phyloP scores from a whole-genome alignment of 2,888 invertebrate species.

The Cryptosula pallasiana region DNA sequence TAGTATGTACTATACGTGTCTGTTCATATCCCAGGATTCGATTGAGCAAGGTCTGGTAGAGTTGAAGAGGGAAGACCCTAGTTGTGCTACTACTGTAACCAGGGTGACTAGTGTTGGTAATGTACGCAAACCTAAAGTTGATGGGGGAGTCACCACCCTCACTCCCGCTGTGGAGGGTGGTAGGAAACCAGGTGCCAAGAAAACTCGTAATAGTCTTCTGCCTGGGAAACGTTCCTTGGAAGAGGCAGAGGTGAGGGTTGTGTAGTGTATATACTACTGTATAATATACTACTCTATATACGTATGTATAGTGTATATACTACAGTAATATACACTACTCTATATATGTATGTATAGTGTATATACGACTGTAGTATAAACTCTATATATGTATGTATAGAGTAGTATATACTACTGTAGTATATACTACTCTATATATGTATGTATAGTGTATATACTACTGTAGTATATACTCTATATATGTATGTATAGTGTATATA shows the following conservation, averaged over 20 bases:
- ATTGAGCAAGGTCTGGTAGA: not conserved
- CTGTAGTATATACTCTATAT: not conserved
- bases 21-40: not conserved
- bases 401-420: too few species aligned
- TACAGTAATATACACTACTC: too few species aligned
- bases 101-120: slow-evolving; percentile 1
- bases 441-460: not conserved
- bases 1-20: too few species aligned
- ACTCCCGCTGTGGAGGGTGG: slow-evolving; percentile 22
- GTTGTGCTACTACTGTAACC: not conserved
- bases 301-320: too few species aligned
- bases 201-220: not conserved
- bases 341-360: too few species aligned
- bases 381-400: too few species aligned
- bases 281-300: too few species aligned
- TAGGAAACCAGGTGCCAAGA: not conserved
- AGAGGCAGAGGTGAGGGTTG: slow-evolving; percentile 3
- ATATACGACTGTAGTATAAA: too few species aligned
- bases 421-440: not conserved
- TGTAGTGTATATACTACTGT: too few species aligned
- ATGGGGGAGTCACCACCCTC: slow-evolving; percentile 8
- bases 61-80: slow-evolving; percentile 3
- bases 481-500: not conserved
- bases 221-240: slow-evolving; percentile 5
- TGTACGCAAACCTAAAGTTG: not conserved